Evolutionary conservation across 1,140 invertebrate genomes (phyloP), one percentile per base, ranked within the genome.

Genomic region (Drosophila saltans): DNA sequence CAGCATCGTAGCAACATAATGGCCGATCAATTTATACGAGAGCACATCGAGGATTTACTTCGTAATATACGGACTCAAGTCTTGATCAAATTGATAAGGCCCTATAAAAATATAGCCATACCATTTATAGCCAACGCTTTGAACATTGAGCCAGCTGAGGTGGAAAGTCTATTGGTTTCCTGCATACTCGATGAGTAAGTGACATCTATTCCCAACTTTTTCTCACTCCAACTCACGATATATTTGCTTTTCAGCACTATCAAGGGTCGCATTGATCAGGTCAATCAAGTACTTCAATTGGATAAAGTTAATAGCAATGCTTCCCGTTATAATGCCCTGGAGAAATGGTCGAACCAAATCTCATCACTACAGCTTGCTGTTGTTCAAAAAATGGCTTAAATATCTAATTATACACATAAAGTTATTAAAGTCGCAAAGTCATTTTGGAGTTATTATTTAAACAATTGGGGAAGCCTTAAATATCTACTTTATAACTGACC

Each of bases 1-100:
- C 96, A 97, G 90, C 99, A 99, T 93, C 95, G 97, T 76, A 97
- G 97, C 91, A 98, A 97, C 91, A 99, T 99, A 63, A 99, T 99
- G 98, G 98, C 98, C 91, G 99, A 99, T 94, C 98, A 98, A 5
- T 99, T 99, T 93, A 99, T 99, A 88, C 94, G 98, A 84, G 99
- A 99, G 93, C 98, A 99, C 91, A 99, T 99, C 92, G 99, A 99
- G 95, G 99, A 99, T 94, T 93, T 99, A 39, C 93, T 99, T 56
- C 94, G 97, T 52, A 99, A 99, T 93, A 99, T 99, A 82, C 94
- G 99, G 71, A 99, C 98, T n/a, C 98, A 97, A 93, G 98, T 99
- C 66, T 93, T 99, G 30, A 98, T 99, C 58, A 99, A 99, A 93
- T 93, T 99, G 56, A 99, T 99, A 70, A 98, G 97, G 78, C 99